Conservation (phyloP, 2,797 vertebrate genomes). For the Merluccius polli region DNA sequence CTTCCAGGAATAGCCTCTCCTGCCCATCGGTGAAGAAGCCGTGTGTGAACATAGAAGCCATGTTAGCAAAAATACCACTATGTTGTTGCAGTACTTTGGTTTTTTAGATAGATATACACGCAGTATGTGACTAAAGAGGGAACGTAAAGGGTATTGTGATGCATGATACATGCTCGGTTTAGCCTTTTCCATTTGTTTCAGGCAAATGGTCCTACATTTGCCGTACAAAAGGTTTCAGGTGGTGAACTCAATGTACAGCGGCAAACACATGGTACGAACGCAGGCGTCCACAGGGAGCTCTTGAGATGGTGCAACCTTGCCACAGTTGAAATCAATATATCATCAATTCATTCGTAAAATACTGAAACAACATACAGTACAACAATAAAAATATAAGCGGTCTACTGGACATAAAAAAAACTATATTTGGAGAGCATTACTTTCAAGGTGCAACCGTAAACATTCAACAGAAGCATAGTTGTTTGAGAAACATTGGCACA, state of each 20-base stretch:
- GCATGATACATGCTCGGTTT: conserved; percentile 56
- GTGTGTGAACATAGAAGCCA: conserved; percentile 15
- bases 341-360: not conserved
- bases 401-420: conserved; percentile 34
- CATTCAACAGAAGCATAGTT: conserved; percentile 32
- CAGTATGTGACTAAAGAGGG: conserved; percentile 24
- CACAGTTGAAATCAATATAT: conserved; percentile 25
- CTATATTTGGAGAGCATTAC: conserved; percentile 6
- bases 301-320: conserved; percentile 41
- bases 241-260: not conserved
- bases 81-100: conserved; percentile 51
- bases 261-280: conserved; percentile 37
- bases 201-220: conserved; percentile 38
- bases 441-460: conserved; percentile 27
- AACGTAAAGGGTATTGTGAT: conserved; percentile 34
- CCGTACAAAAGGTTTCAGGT: conserved; percentile 13
- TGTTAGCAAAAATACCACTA: conserved; percentile 10
- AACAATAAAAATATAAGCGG: conserved; percentile 32
- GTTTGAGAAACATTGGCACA: conserved; percentile 27
- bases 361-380: conserved; percentile 34
- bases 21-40: conserved; percentile 17
- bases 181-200: conserved; percentile 56
- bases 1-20: conserved; percentile 7
- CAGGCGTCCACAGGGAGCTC: conserved; percentile 22
- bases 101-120: conserved; percentile 41